Conservation (phyloP, 2,888 invertebrate genomes). For the Ormyrus pomaceus region DNA sequence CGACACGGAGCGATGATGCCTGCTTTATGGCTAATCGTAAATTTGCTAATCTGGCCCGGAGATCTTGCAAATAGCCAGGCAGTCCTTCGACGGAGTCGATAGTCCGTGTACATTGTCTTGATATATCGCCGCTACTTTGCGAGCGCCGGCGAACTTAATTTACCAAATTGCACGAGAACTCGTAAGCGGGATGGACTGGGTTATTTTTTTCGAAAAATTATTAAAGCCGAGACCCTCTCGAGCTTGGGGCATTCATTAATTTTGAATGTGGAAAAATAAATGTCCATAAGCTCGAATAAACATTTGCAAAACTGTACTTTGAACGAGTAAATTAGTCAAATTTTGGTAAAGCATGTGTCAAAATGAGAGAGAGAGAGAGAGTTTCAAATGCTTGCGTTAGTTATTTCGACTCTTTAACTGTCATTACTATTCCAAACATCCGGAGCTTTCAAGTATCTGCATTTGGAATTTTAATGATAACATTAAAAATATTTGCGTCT, state of each 20-base stretch:
- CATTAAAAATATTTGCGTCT: no score
- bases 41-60: slow-evolving; percentile 31
- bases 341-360: slow-evolving; percentile 36
- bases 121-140: background rate
- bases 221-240: no score
- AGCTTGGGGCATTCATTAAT: no score
- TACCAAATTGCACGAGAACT: no score
- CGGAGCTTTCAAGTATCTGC: background rate
- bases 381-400: slow-evolving; percentile 12
- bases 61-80: slow-evolving; percentile 2
- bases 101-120: background rate
- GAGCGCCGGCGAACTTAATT: background rate
- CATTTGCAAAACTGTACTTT: background rate
- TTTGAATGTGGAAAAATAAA: no score
- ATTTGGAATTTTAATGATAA: background rate
- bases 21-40: slow-evolving; percentile 36
- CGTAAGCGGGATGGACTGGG: no score
- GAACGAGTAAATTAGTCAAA: slow-evolving; percentile 42
- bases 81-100: background rate
- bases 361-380: background rate
- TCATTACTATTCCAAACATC: slow-evolving; percentile 15
- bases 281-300: background rate
- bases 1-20: no score
- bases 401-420: slow-evolving; percentile 13
- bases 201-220: no score